Evolutionary conservation across 1,140 invertebrate species (phyloP).

Genomic region (Micrasema longulum): DNA sequence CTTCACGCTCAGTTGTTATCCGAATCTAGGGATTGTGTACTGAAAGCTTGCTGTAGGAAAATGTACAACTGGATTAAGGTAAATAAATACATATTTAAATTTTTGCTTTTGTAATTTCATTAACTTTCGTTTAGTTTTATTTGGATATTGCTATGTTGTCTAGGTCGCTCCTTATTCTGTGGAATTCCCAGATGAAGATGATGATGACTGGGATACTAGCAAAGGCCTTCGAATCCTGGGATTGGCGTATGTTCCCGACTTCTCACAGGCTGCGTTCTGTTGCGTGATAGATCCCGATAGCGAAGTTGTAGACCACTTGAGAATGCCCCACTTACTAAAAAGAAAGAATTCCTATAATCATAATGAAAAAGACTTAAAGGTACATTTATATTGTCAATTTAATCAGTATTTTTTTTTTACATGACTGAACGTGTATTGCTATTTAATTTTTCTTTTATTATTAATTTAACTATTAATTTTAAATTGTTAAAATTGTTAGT

Average conservation of each 20-base stretch:
- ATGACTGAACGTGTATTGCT: no score
- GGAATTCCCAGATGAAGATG: constrained; percentile 84
- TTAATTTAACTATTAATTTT: no score
- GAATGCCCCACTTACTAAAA: constrained; percentile 87
- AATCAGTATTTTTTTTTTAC: no score
- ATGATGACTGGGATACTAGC: constrained; percentile 90
- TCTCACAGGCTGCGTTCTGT: constrained; percentile 88
- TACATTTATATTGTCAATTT: constrained; percentile 12
- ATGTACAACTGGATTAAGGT: constrained; percentile 88
- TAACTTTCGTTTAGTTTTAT: no score
- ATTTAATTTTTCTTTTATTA: no score
- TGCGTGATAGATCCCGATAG: constrained; percentile 90
- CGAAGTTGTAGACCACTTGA: constrained; percentile 90
- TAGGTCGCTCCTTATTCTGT: constrained; percentile 87
- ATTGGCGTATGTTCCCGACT: constrained; percentile 89
- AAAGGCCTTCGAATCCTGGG: constrained; percentile 90
- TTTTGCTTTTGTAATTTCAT: no score
- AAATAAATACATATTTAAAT: not conserved
- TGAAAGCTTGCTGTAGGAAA: constrained; percentile 85
- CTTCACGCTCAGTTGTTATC: constrained; percentile 81
- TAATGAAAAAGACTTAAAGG: constrained; percentile 74
- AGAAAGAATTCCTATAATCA: constrained; percentile 81
- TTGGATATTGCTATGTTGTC: not conserved
- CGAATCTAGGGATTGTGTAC: constrained; percentile 92
- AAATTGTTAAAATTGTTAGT: no score